Base-by-base conservation (phyloP, 2,888 invertebrate genomes). In the Neoscelio sp. region DNA sequence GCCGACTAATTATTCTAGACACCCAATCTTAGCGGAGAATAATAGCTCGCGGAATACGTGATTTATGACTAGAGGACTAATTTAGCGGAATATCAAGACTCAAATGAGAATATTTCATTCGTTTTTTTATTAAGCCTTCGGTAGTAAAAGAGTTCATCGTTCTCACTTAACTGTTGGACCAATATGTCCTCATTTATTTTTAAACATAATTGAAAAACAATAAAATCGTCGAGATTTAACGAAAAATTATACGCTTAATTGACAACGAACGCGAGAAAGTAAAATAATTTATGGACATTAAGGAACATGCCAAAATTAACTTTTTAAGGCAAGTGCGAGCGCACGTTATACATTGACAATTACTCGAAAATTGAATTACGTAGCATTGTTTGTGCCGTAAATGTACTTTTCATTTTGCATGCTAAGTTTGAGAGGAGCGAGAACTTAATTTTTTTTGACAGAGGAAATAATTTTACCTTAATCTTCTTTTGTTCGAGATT, bases 1-100 rank as follows among this genome's bases (percentile, higher is more conserved):
- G 62, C 50, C 67, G 71, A 80, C 76, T 80, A 80, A 80, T 80
- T 80, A 80, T 80, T 76, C 68, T 58, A 73, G 80, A 80, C 80
- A 44, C 52, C 64, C 56, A 26, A 56, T 65, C 65, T 70, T 73
- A 58, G 35, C 67, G 44, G 68, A 73, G 68, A 80, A 80, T 80
- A 80, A 76, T 80, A 67, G 71, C 44, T 35, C 58, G 67, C 76
- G 64, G 35, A 73, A 80, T 76, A 76, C 60, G 56, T 76, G 76
- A 73, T 71, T 80, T 67, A 73, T 76, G 73, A 67, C 50, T 18
- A 2, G 28, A 18, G n/a, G 30, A 62, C 60, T 75, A 75, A 75
- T 79, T 64, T 26, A 64, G 56, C 42, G 60, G 50, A 44, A 64
- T 38, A 50, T 68, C 58, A 70, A 52, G 50, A 30, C 56, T 17